Base-by-base conservation (phyloP, 2,797 vertebrate genomes). In the Periophthalmus magnuspinnatus region DNA sequence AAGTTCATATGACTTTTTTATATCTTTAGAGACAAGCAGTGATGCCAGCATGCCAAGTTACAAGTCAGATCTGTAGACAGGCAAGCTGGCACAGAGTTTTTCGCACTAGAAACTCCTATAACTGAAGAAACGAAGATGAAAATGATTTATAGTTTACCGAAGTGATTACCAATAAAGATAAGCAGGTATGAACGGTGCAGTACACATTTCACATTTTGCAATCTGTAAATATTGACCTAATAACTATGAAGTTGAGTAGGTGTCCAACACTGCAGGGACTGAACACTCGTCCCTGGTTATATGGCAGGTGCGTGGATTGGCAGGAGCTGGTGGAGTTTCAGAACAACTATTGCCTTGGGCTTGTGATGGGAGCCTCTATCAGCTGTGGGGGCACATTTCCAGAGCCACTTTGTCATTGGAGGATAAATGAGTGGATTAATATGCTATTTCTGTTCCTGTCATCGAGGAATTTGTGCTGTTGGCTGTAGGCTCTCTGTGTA, bases 351-450 rank as follows among this genome's bases (percentile, higher is more conserved):
- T 67, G 80, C 86, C 83, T 19, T 24, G 11, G 77, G 82, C 75
- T 66, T 48, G 56, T 75, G 76, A 66, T 79, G 68, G 56, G 57
- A 82, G 68, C 48, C 63, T 73, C 57, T 56, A 50, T 80, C 72
- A 84, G 69, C 66, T 83, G 73, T 65, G 61, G 78, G 71, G 79
- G 67, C 75, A 76, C 65, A 84, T 74, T 79, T 77, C 65, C 58
- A 67, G 65, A 48, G 54, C 32, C 22, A 70, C 71, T 83, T 75
- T 75, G 74, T 85, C 73, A 81, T 73, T 68, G 56, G 71, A 81
- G 80, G 76, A 89, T 84, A 54, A 82, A 83, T 77, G 78, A 86
- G 70, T 36, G 45, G 83, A 89, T 87, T 84, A 84, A 81, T 83
- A 83, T 76, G 66, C 71, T 83, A 84, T 84, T 90, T 86, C 76